A percentile compares a stretch with the other conserved stretches of the same genome.
Evolutionary conservation across 2,888 invertebrate genomes (phyloP).

Genomic region (Labia minor): DNA sequence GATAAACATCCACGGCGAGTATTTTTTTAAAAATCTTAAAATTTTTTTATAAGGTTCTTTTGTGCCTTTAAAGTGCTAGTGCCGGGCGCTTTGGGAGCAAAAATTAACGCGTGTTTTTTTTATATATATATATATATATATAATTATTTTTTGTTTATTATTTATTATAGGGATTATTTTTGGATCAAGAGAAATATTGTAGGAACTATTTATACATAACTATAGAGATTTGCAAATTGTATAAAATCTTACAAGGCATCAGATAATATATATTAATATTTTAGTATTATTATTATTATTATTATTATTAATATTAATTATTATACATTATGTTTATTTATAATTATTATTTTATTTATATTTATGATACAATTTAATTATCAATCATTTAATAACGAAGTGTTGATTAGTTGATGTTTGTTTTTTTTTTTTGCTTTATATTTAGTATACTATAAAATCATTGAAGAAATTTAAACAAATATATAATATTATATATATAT

Average conservation of each 20-base stretch:
- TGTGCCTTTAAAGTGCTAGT: constrained; percentile 1
- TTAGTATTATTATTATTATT: neutral
- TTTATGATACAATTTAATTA: no score
- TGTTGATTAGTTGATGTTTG: neutral
- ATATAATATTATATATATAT: no score
- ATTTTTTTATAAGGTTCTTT: neutral
- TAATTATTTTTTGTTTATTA: no score
- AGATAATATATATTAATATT: neutral
- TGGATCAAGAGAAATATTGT: neutral
- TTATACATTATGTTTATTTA: neutral
- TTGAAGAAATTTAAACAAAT: no score
- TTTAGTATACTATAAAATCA: no score
- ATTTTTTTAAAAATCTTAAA: neutral
- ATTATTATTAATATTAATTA: neutral
- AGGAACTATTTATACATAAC: constrained; percentile 8
- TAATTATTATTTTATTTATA: neutral
- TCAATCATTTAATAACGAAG: neutral
- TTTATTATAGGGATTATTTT: neutral
- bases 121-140: no score
- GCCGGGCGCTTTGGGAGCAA: neutral
- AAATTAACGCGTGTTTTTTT: neutral
- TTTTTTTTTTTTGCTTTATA: no score
- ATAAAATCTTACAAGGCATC: constrained; percentile 13
- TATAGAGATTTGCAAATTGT: constrained; percentile 13
- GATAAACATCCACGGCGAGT: neutral